Evolutionary conservation across 2,888 invertebrate genomes (phyloP).

Genomic region (Chouioia cunea): DNA sequence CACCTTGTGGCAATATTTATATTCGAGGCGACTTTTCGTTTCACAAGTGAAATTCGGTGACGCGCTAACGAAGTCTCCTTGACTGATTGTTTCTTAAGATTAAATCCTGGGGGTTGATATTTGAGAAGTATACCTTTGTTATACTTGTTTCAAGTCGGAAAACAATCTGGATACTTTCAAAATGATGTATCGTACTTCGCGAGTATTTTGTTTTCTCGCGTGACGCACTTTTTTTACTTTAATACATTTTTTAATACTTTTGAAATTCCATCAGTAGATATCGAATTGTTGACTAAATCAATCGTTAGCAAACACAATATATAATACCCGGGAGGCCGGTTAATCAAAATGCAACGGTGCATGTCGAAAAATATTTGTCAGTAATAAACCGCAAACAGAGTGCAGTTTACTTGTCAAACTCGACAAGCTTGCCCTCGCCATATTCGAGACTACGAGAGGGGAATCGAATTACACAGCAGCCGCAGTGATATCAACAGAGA

Average conservation of each 20-base stretch:
- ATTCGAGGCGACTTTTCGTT: conserved; percentile 13
- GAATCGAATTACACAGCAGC: conserved; percentile 15
- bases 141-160: neutral
- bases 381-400: neutral
- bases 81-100: conserved; percentile 15
- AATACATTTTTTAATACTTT: too few species aligned
- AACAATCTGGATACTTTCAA: neutral
- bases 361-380: neutral
- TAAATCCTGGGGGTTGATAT: too few species aligned
- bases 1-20: conserved; percentile 18
- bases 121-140: too few species aligned
- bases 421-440: too few species aligned
- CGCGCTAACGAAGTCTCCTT: conserved; percentile 30
- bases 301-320: neutral
- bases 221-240: too few species aligned
- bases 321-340: neutral
- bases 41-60: neutral
- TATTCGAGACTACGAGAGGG: neutral
- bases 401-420: too few species aligned
- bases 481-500: too few species aligned
- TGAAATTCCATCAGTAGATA: too few species aligned
- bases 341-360: neutral
- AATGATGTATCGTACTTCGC: too few species aligned
- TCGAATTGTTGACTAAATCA: neutral
- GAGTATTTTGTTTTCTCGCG: too few species aligned